A percentile compares a stretch with the other conserved stretches of the same genome.
phyloP scores from a whole-genome alignment of 2,797 vertebrate species.

The Periophthalmus magnuspinnatus region DNA sequence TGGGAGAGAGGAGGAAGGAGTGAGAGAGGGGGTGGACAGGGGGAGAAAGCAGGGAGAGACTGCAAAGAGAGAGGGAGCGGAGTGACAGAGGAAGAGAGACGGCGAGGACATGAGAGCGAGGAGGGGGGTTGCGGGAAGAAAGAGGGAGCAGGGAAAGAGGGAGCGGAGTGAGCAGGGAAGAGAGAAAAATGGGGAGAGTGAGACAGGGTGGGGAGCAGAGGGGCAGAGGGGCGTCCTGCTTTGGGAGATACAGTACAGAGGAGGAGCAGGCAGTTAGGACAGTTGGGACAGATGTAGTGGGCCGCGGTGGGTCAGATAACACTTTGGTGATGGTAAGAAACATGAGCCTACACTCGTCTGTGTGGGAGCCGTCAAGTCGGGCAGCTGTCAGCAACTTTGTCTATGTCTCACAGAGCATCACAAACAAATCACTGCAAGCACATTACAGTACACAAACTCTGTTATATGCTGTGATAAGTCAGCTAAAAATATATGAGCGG shows the following conservation, averaged over 20 bases:
- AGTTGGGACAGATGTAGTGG: slow-evolving; percentile 59
- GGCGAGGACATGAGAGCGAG: no score
- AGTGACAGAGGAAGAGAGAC: no score
- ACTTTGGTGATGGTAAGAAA: slow-evolving; percentile 54
- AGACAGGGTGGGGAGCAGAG: no score
- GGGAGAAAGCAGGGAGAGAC: no score
- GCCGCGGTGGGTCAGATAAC: slow-evolving; percentile 64
- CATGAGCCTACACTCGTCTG: slow-evolving; percentile 24
- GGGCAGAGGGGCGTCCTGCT: not conserved
- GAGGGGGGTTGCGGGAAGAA: no score
- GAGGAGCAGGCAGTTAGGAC: slow-evolving; percentile 30
- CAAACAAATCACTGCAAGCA: slow-evolving; percentile 15
- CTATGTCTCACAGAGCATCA: slow-evolving; percentile 36
- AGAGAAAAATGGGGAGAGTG: no score
- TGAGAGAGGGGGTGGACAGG: no score
- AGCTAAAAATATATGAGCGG: not conserved
- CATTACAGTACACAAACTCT: not conserved
- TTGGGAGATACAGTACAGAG: slow-evolving; percentile 17
- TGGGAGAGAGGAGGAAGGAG: no score
- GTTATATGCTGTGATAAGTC: not conserved
- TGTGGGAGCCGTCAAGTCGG: slow-evolving; percentile 53
- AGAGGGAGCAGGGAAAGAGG: no score
- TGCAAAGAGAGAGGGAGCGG: no score
- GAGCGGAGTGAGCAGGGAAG: no score
- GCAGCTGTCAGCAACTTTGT: slow-evolving; percentile 55